Conservation (phyloP, 2,797 vertebrate genomes). For the Brachyrhaphis roseni region DNA sequence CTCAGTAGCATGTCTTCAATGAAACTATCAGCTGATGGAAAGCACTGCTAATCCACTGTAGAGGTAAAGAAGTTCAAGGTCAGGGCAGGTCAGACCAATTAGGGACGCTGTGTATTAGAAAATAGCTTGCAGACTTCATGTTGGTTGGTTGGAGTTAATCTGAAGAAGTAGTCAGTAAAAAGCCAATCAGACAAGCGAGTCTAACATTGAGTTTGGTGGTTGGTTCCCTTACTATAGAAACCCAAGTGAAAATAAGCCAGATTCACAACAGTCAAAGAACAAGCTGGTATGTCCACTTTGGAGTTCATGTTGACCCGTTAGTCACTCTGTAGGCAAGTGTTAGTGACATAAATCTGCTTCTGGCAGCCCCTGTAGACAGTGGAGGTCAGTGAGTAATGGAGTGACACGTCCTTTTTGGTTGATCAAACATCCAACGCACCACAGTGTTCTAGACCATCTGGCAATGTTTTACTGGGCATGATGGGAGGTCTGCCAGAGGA, state of each 20-base stretch:
- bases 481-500: not conserved
- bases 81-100: not conserved
- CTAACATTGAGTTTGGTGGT: not conserved
- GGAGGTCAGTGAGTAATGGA: conserved; percentile 6
- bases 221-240: not conserved
- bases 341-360: not conserved
- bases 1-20: too few species aligned
- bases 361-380: not conserved
- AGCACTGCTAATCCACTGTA: not conserved
- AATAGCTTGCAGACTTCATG: not conserved
- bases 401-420: conserved; percentile 4
- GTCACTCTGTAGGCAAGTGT: not conserved
- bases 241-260: not conserved
- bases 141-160: not conserved
- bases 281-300: not conserved
- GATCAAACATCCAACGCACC: not conserved
- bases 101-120: not conserved
- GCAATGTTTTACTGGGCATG: conserved; percentile 1
- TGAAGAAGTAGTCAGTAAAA: not conserved
- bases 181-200: not conserved
- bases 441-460: conserved; percentile 2
- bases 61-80: not conserved
- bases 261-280: not conserved
- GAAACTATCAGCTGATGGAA: too few species aligned
- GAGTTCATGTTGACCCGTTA: not conserved